Percentiles rank a stretch among this genome's conserved stretches.
Evolutionary conservation across 2,113 vertebrate species (phyloP).

Genomic region (Onychostoma macrolepis): DNA sequence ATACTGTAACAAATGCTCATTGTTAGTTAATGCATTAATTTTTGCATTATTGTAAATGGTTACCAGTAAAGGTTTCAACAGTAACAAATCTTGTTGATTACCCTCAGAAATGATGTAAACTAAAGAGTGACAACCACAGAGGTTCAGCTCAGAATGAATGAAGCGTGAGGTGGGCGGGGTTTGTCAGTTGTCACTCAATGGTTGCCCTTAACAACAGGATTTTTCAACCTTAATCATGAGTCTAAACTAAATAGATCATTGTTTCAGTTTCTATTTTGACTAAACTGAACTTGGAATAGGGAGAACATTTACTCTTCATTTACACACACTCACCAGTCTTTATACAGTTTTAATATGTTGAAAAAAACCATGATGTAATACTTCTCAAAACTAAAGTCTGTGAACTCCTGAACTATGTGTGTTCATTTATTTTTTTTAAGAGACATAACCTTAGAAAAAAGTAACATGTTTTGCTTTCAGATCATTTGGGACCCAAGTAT

Average conservation of each 20-base stretch:
- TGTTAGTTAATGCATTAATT: not conserved
- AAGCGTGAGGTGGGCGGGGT: not conserved
- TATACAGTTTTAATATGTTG: not conserved
- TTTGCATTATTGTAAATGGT: not conserved
- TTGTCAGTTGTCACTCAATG: not conserved
- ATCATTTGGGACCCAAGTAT: too few species aligned
- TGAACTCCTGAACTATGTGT: not conserved
- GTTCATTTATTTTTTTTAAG: not conserved
- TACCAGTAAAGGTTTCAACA: not conserved
- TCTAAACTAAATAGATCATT: not conserved
- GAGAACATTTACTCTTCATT: not conserved
- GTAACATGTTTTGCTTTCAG: too few species aligned
- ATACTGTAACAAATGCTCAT: too few species aligned
- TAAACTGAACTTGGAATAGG: not conserved
- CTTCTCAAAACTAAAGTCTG: not conserved
- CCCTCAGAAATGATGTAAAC: not conserved
- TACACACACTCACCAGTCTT: not conserved
- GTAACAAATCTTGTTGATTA: not conserved
- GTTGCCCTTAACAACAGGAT: not conserved
- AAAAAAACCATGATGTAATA: not conserved
- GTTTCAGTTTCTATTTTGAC: not conserved
- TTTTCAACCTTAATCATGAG: not conserved
- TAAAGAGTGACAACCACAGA: not conserved
- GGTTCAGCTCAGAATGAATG: not conserved
- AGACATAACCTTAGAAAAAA: not conserved